Evolutionary conservation across 1,140 invertebrate species (phyloP), one percentile per base, ranked within the genome.

Genomic region (Rhagoletis zephyria): DNA sequence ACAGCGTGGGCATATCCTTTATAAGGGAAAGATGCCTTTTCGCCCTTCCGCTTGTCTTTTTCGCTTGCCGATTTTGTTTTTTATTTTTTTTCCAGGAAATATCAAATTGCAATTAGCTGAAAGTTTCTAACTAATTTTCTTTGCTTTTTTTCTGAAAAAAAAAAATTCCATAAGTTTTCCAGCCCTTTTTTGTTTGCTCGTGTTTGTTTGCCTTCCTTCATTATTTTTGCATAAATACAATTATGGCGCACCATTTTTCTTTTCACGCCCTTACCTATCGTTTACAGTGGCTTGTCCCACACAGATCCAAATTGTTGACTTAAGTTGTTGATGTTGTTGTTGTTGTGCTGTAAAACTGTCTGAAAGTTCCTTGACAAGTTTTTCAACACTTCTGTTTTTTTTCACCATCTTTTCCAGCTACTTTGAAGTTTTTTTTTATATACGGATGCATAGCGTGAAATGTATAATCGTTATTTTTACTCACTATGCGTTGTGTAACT

Each of bases 21-120:
- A 16, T 12, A 40, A 40, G n/a, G 10, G 40, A 56, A 30, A n/a
- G 2, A 74, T 74, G 40, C 16, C 14, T 19, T 19, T 3, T 16
- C 74, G 19, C 10, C 16, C 7, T 81, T 81, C 16, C n/a, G 45
- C 9, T 81, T 81, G 40, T 12, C 30, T 48, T 56, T 30, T 56
- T 1, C n/a, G 61, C n/a, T 63, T 63, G 61, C 9, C n/a, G n/a
- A 4, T 63, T 63, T 63, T n/a, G 6, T 19, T 30, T 9, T 0
- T 0, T 30, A 4, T 30, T 81, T 30, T 3, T 30, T 30, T n/a
- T 48, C 4, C 30, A 6, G 64, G 30, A 56, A 9, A 30, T 30
- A 81, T 81, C 74, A 81, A 81, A 30, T 59, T n/a, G 48, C 74
- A 81, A 59, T 81, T 81, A 81, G 74, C 51, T n/a, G n/a, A 81